Evolutionary conservation across 2,113 vertebrate genomes (phyloP).

Genomic region (Micromys minutus): DNA sequence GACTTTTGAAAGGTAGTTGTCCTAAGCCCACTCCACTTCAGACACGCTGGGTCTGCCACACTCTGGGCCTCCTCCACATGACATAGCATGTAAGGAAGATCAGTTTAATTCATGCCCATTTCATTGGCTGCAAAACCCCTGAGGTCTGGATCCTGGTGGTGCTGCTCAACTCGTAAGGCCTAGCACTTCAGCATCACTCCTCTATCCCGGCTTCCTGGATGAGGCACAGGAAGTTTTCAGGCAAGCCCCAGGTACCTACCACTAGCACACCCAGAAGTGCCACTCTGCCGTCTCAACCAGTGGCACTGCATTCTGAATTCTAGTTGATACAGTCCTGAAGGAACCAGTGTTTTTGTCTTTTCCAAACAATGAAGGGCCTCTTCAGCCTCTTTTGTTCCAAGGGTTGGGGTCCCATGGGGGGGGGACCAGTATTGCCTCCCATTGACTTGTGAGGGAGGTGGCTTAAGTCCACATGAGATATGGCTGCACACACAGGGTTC

Average conservation of each 20-base stretch:
- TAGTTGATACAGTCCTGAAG: not conserved
- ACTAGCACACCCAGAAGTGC: not conserved
- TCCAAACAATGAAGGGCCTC: not conserved
- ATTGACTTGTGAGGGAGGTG: not conserved
- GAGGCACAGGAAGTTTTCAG: not conserved
- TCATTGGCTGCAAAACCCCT: not conserved
- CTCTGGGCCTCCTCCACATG: not conserved
- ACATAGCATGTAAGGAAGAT: not conserved
- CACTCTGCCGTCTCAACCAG: not conserved
- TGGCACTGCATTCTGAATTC: slow-evolving; percentile 51
- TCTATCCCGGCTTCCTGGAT: not conserved
- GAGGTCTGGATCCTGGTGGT: not conserved
- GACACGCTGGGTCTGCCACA: not conserved
- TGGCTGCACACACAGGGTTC: not conserved
- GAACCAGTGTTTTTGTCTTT: not conserved
- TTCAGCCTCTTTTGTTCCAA: not conserved
- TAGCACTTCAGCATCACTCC: not conserved
- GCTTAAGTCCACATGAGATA: not conserved
- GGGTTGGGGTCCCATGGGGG: not conserved
- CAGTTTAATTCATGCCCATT: not conserved
- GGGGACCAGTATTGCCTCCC: not conserved
- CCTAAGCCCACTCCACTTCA: not conserved
- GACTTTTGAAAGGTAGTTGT: not conserved
- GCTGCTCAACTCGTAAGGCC: not conserved
- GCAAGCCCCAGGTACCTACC: not conserved